A percentile compares a stretch with the other conserved stretches of the same genome.
phyloP scores from a whole-genome alignment of 2,113 vertebrate genomes.

The Triplophysa siluroides region DNA sequence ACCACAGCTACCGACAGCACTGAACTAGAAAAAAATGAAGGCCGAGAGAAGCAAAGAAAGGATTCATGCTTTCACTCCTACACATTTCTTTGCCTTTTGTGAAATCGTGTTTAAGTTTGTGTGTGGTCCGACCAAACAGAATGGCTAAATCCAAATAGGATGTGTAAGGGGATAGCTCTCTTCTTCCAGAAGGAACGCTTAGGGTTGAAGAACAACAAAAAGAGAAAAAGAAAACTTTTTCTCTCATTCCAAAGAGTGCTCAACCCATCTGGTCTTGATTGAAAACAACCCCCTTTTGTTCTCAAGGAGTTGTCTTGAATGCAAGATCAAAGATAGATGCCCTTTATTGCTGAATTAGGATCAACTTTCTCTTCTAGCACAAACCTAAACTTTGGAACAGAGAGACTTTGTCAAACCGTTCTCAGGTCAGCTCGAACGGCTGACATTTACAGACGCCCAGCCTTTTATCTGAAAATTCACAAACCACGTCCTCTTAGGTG shows the following conservation, averaged over 20 bases:
- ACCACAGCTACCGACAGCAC: neutral
- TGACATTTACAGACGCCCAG: neutral
- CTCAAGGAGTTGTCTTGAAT: constrained; percentile 1
- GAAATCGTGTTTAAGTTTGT: constrained; percentile 21
- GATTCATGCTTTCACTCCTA: neutral
- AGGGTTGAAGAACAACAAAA: neutral
- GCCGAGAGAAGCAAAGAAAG: constrained; percentile 11
- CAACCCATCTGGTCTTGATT: constrained; percentile 44
- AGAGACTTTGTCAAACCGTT: neutral
- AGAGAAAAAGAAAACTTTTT: constrained; percentile 20
- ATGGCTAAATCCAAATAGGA: constrained; percentile 25
- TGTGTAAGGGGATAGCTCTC: constrained; percentile 32
- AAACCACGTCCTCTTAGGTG: constrained; percentile 19
- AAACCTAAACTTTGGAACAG: neutral
- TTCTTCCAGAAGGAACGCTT: neutral
- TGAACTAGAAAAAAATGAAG: neutral
- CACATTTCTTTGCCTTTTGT: constrained; percentile 21
- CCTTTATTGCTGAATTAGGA: constrained; percentile 21
- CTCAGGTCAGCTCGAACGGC: constrained; percentile 2
- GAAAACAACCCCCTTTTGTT: constrained; percentile 36
- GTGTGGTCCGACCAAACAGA: constrained; percentile 41
- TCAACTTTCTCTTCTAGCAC: neutral
- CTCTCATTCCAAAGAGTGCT: constrained; percentile 11
- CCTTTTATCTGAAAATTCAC: constrained; percentile 18
- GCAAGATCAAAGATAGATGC: constrained; percentile 21